These are phyloP conservation scores for Scolopax mira DNA, from an alignment of 2,113 vertebrate genomes.

Conservation along the genomic window DNA sequence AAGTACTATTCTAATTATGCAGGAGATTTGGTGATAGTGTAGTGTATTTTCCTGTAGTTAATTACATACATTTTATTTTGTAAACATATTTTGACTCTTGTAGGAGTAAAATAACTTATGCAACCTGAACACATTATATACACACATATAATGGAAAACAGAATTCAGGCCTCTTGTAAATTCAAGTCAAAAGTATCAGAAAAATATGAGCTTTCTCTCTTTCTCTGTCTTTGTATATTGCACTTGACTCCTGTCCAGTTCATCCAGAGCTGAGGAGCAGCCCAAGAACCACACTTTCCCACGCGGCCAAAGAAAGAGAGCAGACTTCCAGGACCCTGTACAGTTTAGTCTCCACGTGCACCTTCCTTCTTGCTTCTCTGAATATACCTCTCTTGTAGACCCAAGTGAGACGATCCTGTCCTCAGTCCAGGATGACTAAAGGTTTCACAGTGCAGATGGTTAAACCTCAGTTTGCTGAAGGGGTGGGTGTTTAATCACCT, in stretches of 20 bases:
- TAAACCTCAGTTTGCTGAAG: background rate
- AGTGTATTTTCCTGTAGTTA: background rate
- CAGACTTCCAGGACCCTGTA: background rate
- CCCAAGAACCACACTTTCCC: background rate
- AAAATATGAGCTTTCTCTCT: background rate
- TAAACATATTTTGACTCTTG: background rate
- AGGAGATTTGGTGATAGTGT: background rate
- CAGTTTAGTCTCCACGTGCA: background rate
- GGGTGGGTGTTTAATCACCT: background rate
- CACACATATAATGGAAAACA: background rate
- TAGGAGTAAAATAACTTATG: background rate
- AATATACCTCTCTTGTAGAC: background rate
- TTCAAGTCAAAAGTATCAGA: background rate
- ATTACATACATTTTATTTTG: background rate
- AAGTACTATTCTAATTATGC: background rate
- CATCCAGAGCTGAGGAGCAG: background rate
- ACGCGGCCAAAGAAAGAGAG: background rate
- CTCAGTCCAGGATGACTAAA: background rate
- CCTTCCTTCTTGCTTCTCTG: background rate
- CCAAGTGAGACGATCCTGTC: background rate
- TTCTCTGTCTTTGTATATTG: background rate
- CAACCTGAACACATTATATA: background rate
- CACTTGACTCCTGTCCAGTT: fast-evolving
- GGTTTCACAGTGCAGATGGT: background rate
- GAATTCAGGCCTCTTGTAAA: background rate